A percentile compares a stretch with the other conserved stretches of the same genome.
Evolutionary conservation across 2,888 invertebrate genomes (phyloP).

Genomic region (Latrodectus hesperus): DNA sequence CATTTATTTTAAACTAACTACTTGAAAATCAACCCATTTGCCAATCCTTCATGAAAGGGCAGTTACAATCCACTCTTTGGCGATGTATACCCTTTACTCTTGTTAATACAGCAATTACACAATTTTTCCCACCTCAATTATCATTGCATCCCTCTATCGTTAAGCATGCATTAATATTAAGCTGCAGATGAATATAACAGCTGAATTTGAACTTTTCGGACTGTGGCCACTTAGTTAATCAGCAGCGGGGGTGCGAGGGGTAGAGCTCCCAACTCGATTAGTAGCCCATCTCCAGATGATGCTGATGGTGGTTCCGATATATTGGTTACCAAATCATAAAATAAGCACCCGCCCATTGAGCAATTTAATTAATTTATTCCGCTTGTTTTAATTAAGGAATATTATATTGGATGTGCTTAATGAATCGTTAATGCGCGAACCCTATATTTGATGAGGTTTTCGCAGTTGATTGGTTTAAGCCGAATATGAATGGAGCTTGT

Average conservation of each 20-base stretch:
- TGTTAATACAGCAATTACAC: too few species aligned
- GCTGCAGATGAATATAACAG: constrained; percentile 15
- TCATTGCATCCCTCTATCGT: too few species aligned
- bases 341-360: constrained; percentile 39
- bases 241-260: background rate
- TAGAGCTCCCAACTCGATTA: constrained; percentile 25
- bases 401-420: background rate
- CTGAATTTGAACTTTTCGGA: constrained; percentile 30
- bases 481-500: background rate
- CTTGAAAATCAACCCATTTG: too few species aligned
- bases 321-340: constrained; percentile 37
- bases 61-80: too few species aligned
- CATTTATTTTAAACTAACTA: too few species aligned
- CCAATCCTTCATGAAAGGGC: too few species aligned
- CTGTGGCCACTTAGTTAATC: constrained; percentile 33
- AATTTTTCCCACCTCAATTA: too few species aligned
- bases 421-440: background rate
- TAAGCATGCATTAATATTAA: background rate
- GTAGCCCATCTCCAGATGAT: constrained; percentile 28
- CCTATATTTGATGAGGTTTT: constrained; percentile 1
- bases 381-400: constrained; percentile 34
- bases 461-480: background rate
- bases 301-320: constrained; percentile 29
- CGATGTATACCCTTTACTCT: too few species aligned
- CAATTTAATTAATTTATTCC: constrained; percentile 46